Evolutionary conservation across 2,113 vertebrate genomes (phyloP), one percentile per base, ranked within the genome.

Genomic region (Polypterus senegalus): DNA sequence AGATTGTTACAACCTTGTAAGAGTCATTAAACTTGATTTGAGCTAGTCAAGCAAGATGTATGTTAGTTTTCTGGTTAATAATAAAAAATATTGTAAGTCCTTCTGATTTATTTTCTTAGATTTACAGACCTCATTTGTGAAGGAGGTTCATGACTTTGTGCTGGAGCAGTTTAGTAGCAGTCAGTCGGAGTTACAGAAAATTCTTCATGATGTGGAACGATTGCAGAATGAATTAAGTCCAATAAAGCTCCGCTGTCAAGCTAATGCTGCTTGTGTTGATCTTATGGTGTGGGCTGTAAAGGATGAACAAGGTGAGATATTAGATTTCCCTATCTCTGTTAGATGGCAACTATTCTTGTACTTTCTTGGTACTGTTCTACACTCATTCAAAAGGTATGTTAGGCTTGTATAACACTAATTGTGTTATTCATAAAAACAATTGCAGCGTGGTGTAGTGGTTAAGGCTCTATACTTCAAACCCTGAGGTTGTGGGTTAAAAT

Each of bases 251-350:
- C 92, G 93, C 58, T 97, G 94, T 76, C 95, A 97, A 77, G 95
- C 95, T 57, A 98, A 89, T 9, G 94, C 94, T 2, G 93, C 94
- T 69, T 98, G 94, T 0, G 93, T 98, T 74, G 93, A 97, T 78
- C 92, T 97, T 69, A 95, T 97, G 94, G 94, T 97, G 74, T 98
- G 93, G 93, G 93, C 94, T 1, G 91, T 94, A 69, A 97, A 97
- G 73, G 93, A 97, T 9, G 94, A 97, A 63, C 94, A 98, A 89
- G 91, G 95, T 98, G 66, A 57, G 48, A 27, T 27, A 27, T 27
- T 27, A 27, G 27, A 27, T 27, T 27, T 27, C 27, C 27, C 27
- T 27, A 27, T 27, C 27, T 27, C 27, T 27, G 27, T 27, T 27
- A 27, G 27, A 27, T 27, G 27, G 2, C 27, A 27, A 27, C 27